Percentiles rank a stretch among this genome's conserved stretches.
These are phyloP conservation scores for Leptopilina myrica DNA, from an alignment of 2,888 invertebrate genomes.

Conservation along the genomic window DNA sequence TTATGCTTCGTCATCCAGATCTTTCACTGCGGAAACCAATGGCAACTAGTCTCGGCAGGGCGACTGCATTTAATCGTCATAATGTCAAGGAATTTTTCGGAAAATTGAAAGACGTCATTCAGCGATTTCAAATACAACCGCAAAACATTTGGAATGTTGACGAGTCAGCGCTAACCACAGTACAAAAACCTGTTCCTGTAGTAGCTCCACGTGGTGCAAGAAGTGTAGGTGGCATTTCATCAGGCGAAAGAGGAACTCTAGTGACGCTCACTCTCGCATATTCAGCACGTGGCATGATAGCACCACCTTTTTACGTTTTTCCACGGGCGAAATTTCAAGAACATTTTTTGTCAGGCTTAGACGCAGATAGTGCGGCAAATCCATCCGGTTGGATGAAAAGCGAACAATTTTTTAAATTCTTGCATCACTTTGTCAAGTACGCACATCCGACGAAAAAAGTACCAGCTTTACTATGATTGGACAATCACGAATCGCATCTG, in stretches of 20 bases:
- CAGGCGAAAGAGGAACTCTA: slow-evolving; percentile 61
- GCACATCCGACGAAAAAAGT: slow-evolving; percentile 55
- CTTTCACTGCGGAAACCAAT: slow-evolving; percentile 51
- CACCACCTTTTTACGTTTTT: slow-evolving; percentile 65
- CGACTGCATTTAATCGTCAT: slow-evolving; percentile 51
- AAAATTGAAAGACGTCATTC: slow-evolving; percentile 54
- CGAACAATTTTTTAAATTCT: slow-evolving; percentile 58
- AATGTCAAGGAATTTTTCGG: slow-evolving; percentile 51
- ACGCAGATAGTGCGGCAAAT: slow-evolving; percentile 58
- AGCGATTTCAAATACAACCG: slow-evolving; percentile 53
- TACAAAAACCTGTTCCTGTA: slow-evolving; percentile 65
- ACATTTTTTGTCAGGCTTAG: slow-evolving; percentile 52
- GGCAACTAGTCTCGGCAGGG: slow-evolving; percentile 56
- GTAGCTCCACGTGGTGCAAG: slow-evolving; percentile 65
- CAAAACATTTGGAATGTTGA: no score
- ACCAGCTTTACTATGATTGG: slow-evolving; percentile 62
- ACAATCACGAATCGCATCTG: slow-evolving; percentile 65
- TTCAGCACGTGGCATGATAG: slow-evolving; percentile 59
- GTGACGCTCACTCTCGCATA: slow-evolving; percentile 62
- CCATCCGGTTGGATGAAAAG: slow-evolving; percentile 65
- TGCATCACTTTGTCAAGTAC: slow-evolving; percentile 63
- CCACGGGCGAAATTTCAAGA: slow-evolving; percentile 56
- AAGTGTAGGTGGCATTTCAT: slow-evolving; percentile 64
- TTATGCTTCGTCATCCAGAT: no score
- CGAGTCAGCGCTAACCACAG: no score